Conservation (phyloP, 2,113 vertebrate species). For the Pionites leucogaster region DNA sequence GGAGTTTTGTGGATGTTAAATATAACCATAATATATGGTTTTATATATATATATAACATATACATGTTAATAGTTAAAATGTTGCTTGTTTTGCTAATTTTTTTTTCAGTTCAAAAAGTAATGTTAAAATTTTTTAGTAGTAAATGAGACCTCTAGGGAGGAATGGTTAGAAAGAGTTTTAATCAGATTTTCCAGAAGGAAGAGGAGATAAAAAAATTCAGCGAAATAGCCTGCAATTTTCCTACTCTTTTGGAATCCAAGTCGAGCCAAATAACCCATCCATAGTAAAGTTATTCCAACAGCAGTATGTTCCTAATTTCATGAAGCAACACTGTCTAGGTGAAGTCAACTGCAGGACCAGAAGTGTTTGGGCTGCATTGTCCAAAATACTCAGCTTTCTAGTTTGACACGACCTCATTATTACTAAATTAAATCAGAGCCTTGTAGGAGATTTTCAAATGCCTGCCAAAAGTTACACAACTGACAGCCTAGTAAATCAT, state of each 20-base stretch:
- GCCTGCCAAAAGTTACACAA: conserved; percentile 34
- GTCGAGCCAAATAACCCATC: background rate
- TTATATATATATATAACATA: too few relatives aligned
- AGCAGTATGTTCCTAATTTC: background rate
- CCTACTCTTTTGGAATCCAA: conserved; percentile 28
- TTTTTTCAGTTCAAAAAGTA: conserved; percentile 68
- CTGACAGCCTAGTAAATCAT: conserved; percentile 20
- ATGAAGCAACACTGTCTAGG: background rate
- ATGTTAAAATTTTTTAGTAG: conserved; percentile 63
- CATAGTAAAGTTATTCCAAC: background rate
- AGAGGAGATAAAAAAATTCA: background rate
- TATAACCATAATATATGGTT: conserved; percentile 29
- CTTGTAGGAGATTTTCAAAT: conserved; percentile 20
- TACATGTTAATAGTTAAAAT: conserved; percentile 71
- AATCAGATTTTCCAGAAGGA: conserved; percentile 55
- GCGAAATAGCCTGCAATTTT: conserved; percentile 17
- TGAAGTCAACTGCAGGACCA: background rate
- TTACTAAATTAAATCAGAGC: conserved; percentile 53
- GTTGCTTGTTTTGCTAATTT: conserved; percentile 66
- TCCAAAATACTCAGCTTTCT: background rate
- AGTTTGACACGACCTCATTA: conserved; percentile 39
- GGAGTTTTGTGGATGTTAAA: conserved; percentile 63
- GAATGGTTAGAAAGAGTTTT: conserved; percentile 53
- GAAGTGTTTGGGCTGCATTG: background rate
- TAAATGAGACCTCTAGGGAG: conserved; percentile 79